A percentile compares a stretch with the other conserved stretches of the same genome.
Evolutionary conservation across 1,140 invertebrate species (phyloP).

Genomic region (Paraescarpia echinospica): DNA sequence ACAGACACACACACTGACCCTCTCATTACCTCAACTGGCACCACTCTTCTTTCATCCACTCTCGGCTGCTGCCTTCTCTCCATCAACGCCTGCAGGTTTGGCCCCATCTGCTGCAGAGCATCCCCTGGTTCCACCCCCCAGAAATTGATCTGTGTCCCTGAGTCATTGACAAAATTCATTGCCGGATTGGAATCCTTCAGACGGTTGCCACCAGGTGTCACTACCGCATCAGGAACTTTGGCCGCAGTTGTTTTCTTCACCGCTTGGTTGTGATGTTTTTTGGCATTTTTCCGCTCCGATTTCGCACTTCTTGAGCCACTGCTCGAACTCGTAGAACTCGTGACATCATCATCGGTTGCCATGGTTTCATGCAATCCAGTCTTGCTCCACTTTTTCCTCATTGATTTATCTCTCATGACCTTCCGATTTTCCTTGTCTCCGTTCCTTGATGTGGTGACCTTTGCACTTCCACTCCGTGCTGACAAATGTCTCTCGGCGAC

Average conservation of each 20-base stretch:
- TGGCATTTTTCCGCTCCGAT: neutral
- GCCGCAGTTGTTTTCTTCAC: neutral
- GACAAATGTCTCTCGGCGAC: neutral
- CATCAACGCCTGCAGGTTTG: neutral
- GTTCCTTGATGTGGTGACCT: neutral
- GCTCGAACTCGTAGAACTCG: neutral
- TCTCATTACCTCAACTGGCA: neutral
- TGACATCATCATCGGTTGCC: neutral
- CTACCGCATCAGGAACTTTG: neutral
- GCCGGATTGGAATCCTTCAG: neutral
- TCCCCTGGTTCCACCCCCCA: constrained; percentile 23
- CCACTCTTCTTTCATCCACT: neutral
- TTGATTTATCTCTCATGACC: neutral
- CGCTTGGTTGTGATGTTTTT: neutral
- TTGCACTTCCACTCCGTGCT: neutral
- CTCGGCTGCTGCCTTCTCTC: neutral
- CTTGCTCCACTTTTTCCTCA: neutral
- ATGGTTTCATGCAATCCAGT: neutral
- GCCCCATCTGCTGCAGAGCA: constrained; percentile 13
- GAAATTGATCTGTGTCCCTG: constrained; percentile 28
- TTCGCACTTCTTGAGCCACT: neutral
- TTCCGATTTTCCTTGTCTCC: constrained; percentile 5
- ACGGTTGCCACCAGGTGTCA: neutral
- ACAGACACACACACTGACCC: neutral
- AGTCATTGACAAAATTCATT: constrained; percentile 27